Percentiles rank a stretch among this genome's conserved stretches.
These are phyloP conservation scores for Chionoecetes opilio DNA, from an alignment of 1,140 invertebrate species.

Conservation along the genomic window DNA sequence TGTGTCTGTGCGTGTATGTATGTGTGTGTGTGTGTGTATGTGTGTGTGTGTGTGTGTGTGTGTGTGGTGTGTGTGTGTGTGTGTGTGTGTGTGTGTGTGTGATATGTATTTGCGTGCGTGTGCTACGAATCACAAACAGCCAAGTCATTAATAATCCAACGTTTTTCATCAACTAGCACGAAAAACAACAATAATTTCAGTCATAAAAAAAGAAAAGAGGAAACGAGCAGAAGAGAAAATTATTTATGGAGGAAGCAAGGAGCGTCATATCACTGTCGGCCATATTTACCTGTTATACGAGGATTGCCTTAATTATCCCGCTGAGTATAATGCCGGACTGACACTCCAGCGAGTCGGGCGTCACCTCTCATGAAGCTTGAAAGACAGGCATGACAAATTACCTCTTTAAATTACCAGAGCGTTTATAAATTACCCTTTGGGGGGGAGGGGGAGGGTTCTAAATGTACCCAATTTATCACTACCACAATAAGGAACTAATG, in stretches of 20 bases:
- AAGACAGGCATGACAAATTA: neutral
- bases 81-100: too few relatives aligned
- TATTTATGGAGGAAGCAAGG: neutral
- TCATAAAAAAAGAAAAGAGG: neutral
- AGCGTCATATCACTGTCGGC: neutral
- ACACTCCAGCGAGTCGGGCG: neutral
- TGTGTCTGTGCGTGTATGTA: too few relatives aligned
- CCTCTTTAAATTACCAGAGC: constrained; percentile 8
- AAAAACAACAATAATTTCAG: neutral
- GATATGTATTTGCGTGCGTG: too few relatives aligned
- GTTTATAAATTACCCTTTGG: neutral
- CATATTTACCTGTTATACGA: neutral
- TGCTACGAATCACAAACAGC: too few relatives aligned
- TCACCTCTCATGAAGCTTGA: neutral
- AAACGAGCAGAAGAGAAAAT: neutral
- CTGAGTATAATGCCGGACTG: neutral
- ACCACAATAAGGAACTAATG: neutral
- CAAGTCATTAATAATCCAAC: neutral
- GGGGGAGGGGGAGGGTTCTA: too few relatives aligned
- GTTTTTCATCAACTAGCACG: neutral
- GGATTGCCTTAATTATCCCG: neutral
- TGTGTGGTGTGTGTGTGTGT: too few relatives aligned
- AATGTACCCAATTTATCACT: neutral
- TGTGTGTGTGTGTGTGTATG: neutral
- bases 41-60: too few relatives aligned